These are phyloP conservation scores for Henricia sp. DNA, from an alignment of 53 echinoderm and acorn worm species.

Conservation along the genomic window DNA sequence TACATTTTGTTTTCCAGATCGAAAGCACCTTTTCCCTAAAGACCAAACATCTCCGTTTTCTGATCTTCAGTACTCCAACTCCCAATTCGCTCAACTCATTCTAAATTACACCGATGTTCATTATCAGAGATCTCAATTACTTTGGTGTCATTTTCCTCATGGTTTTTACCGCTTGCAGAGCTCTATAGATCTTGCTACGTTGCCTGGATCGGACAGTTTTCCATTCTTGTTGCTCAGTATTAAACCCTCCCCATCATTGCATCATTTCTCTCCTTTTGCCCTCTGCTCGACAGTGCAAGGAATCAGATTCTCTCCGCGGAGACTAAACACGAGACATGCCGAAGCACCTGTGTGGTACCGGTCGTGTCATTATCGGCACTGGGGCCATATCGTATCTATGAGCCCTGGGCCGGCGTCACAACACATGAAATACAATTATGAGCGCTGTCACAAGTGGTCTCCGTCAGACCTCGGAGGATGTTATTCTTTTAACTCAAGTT, in stretches of 20 bases:
- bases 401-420: background rate
- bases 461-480: slow-evolving; percentile 1
- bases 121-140: no score
- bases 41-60: no score
- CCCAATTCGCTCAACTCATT: no score
- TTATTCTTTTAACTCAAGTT: slow-evolving; percentile 28
- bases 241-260: slow-evolving; percentile 11
- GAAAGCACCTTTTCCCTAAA: no score
- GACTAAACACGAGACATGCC: background rate
- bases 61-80: no score
- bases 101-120: no score
- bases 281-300: background rate
- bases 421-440: slow-evolving; percentile 41
- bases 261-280: background rate
- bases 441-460: slow-evolving; percentile 45
- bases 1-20: no score
- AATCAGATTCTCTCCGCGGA: slow-evolving; percentile 42
- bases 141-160: no score
- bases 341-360: background rate
- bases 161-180: no score
- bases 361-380: background rate
- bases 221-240: background rate
- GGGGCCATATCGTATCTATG: background rate
- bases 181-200: no score
- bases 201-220: background rate